Conservation (phyloP, 2,113 vertebrate species). For the Bufo bufo region DNA sequence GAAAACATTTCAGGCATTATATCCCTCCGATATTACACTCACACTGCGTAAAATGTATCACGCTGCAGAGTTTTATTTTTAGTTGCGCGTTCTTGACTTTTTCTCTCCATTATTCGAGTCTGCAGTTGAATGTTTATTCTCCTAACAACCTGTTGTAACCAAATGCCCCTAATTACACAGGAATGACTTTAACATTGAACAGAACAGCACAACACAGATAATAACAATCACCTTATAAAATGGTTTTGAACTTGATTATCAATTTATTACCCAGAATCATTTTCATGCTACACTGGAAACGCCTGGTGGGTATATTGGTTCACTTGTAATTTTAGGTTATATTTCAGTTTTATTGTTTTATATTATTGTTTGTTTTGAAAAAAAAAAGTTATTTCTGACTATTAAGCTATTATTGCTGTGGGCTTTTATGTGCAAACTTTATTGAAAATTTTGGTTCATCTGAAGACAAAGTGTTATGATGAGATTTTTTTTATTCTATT, state of each 20-base stretch:
- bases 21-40: neutral
- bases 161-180: conserved; percentile 16
- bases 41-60: neutral
- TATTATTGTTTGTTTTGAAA: conserved; percentile 44
- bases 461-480: conserved; percentile 12
- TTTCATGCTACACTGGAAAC: neutral
- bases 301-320: conserved; percentile 32
- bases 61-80: neutral
- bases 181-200: neutral
- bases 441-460: conserved; percentile 25
- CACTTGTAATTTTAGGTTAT: conserved; percentile 43
- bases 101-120: neutral
- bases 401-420: conserved; percentile 32
- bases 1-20: neutral
- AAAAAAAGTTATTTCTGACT: conserved; percentile 28
- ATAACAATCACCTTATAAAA: conserved; percentile 29
- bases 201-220: conserved; percentile 9
- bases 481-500: neutral
- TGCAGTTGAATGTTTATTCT: neutral
- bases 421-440: conserved; percentile 42
- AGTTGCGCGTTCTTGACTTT: neutral
- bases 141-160: conserved; percentile 16
- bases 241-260: conserved; percentile 29
- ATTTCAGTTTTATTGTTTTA: conserved; percentile 45
- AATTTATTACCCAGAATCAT: conserved; percentile 36